Evolutionary conservation across 1,140 invertebrate genomes (phyloP).

Genomic region (Oreohelix idahoensis): DNA sequence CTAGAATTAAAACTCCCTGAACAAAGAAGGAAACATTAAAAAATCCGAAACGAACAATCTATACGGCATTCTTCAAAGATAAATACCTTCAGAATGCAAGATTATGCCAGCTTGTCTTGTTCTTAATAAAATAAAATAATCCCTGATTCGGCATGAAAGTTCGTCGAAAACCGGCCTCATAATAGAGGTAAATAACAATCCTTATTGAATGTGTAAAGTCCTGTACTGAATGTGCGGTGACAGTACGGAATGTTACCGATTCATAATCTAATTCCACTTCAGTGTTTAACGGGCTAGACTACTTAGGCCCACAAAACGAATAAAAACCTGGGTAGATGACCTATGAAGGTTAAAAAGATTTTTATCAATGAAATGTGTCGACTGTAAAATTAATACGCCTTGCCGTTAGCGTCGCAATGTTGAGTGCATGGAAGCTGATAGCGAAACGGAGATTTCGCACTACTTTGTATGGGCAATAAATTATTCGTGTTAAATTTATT

Average conservation of each 20-base stretch:
- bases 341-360: conserved; percentile 4
- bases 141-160: not conserved
- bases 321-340: not conserved
- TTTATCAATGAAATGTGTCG: not conserved
- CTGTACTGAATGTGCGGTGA: not conserved
- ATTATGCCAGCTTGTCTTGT: not conserved
- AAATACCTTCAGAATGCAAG: not conserved
- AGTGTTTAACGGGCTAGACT: not conserved
- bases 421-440: no score
- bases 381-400: no score
- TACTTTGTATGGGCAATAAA: no score
- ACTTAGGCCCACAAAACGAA: not conserved
- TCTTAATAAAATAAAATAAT: not conserved
- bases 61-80: no score
- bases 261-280: not conserved
- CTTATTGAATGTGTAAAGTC: not conserved
- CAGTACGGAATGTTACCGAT: not conserved
- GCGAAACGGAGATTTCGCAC: no score
- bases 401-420: no score
- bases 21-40: no score
- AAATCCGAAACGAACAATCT: not conserved
- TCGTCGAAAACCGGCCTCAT: not conserved
- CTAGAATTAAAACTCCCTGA: no score
- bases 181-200: not conserved
- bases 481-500: no score